These are phyloP conservation scores for Odocoileus virginianus DNA, from an alignment of 2,113 vertebrate species.

Conservation along the genomic window DNA sequence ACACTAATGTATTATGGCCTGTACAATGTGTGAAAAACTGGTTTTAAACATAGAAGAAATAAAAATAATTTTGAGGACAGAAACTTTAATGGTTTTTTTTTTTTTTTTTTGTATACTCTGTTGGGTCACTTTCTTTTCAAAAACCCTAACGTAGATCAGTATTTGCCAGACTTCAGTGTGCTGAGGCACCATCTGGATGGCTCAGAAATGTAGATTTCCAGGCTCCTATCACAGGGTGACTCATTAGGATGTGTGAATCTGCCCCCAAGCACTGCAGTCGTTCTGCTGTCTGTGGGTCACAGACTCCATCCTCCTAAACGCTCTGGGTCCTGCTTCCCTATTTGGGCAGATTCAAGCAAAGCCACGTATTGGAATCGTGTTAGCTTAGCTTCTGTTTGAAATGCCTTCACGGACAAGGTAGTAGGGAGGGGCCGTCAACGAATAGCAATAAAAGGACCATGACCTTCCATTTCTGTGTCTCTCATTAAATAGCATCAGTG, in stretches of 20 bases:
- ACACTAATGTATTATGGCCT: not conserved
- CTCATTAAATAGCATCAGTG: not conserved
- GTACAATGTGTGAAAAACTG: not conserved
- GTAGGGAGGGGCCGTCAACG: not conserved
- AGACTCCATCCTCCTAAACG: not conserved
- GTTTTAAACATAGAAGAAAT: not conserved
- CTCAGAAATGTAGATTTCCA: not conserved
- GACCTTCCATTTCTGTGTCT: not conserved
- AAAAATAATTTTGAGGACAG: not conserved
- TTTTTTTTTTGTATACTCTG: not conserved
- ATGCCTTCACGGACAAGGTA: not conserved
- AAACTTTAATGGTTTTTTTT: not conserved
- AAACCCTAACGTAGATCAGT: not conserved
- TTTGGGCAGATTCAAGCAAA: not conserved
- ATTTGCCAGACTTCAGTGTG: not conserved
- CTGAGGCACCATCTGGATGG: not conserved
- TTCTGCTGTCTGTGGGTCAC: not conserved
- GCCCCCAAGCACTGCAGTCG: not conserved
- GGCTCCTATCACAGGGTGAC: not conserved
- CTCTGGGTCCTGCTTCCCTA: not conserved
- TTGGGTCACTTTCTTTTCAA: not conserved
- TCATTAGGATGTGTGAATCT: not conserved
- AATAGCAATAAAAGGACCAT: not conserved
- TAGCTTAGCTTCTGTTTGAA: not conserved
- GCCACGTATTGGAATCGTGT: fast-evolving